Evolutionary conservation across 2,888 invertebrate species (phyloP).

Genomic region (Xestoiulus laeticollis): DNA sequence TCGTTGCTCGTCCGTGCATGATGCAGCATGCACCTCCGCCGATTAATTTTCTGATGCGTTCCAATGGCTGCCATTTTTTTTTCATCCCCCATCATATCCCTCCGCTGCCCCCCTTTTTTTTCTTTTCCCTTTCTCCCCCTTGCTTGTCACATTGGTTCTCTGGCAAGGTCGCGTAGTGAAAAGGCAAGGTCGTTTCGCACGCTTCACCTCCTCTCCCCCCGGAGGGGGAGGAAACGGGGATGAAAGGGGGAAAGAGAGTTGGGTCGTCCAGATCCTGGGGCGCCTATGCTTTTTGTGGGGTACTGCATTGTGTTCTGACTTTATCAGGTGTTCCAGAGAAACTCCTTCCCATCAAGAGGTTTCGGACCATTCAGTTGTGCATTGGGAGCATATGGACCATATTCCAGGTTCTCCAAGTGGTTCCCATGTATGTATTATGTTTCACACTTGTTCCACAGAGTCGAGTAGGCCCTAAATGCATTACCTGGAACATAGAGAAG

Average conservation of each 20-base stretch:
- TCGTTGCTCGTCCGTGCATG: background rate
- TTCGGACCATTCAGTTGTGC: background rate
- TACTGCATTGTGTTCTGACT: too few species aligned
- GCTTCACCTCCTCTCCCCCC: constrained; percentile 1
- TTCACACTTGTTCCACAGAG: too few species aligned
- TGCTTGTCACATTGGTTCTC: background rate
- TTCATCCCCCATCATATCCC: background rate
- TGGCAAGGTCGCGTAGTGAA: background rate
- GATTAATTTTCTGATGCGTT: constrained; percentile 8
- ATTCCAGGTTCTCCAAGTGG: too few species aligned
- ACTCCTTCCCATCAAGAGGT: too few species aligned
- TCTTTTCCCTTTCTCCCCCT: background rate
- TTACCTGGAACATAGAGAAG: too few species aligned
- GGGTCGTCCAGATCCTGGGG: background rate
- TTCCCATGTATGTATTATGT: too few species aligned
- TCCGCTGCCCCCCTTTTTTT: background rate
- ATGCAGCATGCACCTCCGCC: background rate
- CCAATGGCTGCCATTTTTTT: background rate
- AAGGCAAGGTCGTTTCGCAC: constrained; percentile 26
- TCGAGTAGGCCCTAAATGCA: too few species aligned
- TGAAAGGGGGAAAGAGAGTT: background rate
- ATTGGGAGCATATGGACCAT: background rate
- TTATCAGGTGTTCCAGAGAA: too few species aligned
- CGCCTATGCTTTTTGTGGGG: too few species aligned
- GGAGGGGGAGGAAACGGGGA: background rate